Percentiles rank a stretch among this genome's conserved stretches.
Conservation (phyloP, 2,113 vertebrate genomes). For the Oncorhynchus clarkii region DNA sequence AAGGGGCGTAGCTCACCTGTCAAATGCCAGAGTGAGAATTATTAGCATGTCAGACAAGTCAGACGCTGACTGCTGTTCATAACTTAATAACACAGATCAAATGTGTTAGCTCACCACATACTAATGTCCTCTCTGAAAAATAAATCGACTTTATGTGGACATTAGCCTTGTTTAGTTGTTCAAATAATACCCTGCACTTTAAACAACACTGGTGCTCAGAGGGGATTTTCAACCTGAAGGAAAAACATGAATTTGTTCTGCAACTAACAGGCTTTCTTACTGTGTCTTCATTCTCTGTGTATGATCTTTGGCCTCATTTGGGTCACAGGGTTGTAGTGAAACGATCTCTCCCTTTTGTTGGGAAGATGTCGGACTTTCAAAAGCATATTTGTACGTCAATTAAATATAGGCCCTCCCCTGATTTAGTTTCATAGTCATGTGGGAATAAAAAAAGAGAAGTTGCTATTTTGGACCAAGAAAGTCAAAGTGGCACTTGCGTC, state of each 20-base stretch:
- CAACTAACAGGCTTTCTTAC: no score
- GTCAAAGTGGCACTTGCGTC: conserved; percentile 1
- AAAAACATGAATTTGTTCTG: no score
- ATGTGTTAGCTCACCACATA: background rate
- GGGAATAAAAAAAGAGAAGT: conserved; percentile 19
- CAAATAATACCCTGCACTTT: background rate
- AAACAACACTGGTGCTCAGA: background rate
- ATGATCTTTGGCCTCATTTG: background rate
- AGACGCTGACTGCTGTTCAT: conserved; percentile 21
- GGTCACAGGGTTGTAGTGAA: background rate
- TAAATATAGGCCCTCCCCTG: background rate
- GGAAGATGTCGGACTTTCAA: background rate
- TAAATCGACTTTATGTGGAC: background rate
- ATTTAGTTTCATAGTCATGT: background rate
- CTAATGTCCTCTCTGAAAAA: background rate
- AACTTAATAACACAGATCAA: conserved; percentile 5
- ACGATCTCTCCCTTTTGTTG: background rate
- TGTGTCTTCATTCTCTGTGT: background rate
- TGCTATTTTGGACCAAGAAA: conserved; percentile 24
- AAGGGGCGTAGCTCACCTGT: conserved; percentile 50
- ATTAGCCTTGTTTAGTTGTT: background rate
- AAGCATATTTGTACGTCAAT: background rate
- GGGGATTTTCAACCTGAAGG: background rate
- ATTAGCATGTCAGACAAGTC: conserved; percentile 29
- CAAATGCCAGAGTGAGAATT: conserved; percentile 54